phyloP scores from a whole-genome alignment of 2,113 vertebrate species.

The Eulemur rufifrons region DNA sequence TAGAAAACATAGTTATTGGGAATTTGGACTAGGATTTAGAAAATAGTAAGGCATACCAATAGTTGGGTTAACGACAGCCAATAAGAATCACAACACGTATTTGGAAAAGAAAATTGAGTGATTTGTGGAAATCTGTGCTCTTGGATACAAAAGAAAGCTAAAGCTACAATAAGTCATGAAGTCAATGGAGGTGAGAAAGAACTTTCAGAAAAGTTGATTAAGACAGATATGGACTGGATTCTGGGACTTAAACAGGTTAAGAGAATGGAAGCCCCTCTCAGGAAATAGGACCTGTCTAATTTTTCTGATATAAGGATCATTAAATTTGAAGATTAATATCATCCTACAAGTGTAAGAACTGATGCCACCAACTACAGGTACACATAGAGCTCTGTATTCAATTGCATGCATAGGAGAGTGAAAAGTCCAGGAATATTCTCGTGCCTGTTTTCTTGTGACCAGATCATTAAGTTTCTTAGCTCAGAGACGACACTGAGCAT shows the following conservation, averaged over 20 bases:
- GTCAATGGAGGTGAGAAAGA: neutral
- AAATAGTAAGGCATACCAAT: neutral
- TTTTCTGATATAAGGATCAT: neutral
- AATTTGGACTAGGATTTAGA: neutral
- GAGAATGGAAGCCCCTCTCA: neutral
- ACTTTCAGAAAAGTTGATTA: neutral
- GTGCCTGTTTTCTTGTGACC: neutral
- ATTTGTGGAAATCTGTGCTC: neutral
- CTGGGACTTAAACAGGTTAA: neutral
- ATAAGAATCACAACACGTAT: neutral
- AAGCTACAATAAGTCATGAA: neutral
- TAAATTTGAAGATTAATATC: neutral
- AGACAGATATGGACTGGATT: neutral
- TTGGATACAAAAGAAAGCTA: neutral
- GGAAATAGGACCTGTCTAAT: neutral
- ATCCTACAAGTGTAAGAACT: neutral
- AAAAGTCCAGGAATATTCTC: neutral
- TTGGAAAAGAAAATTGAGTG: constrained; percentile 9
- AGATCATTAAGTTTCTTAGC: neutral
- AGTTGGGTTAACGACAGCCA: neutral
- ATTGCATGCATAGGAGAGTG: neutral
- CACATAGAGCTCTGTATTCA: neutral
- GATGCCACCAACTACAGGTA: rapidly evolving
- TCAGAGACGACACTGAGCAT: neutral
- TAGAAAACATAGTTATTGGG: neutral